Conservation (phyloP, 2,113 vertebrate genomes). For the Pollachius pollachius region DNA sequence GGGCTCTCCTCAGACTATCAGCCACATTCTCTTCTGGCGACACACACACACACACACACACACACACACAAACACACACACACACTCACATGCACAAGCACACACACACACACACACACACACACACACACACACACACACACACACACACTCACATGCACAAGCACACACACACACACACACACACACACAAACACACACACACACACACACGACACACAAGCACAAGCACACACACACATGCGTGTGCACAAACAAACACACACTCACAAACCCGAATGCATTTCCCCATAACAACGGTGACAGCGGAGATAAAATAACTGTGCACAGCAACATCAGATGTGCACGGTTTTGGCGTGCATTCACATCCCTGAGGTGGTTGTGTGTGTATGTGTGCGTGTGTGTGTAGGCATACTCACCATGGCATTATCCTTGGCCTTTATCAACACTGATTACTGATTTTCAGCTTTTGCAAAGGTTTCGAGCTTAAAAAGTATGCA, state of each 20-base stretch:
- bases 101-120: too few species aligned
- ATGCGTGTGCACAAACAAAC: neutral
- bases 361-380: too few species aligned
- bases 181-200: slow-evolving; percentile 22
- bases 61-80: slow-evolving; percentile 21
- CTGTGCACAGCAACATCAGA: too few species aligned
- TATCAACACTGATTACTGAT: too few species aligned
- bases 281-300: slow-evolving; percentile 38
- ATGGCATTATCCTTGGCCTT: too few species aligned
- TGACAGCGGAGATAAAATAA: slow-evolving; percentile 20
- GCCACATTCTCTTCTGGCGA: slow-evolving; percentile 33
- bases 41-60: slow-evolving; percentile 21
- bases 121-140: neutral
- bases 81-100: neutral
- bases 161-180: neutral
- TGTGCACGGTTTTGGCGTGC: too few species aligned
- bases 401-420: too few species aligned
- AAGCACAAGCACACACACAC: neutral
- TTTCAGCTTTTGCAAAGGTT: too few species aligned
- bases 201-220: neutral
- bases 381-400: too few species aligned
- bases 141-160: neutral
- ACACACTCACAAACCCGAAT: neutral
- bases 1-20: slow-evolving; percentile 59
- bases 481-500: too few species aligned